These are phyloP conservation scores for Tachystola acroxantha DNA, from an alignment of 2,888 invertebrate species.

Conservation along the genomic window DNA sequence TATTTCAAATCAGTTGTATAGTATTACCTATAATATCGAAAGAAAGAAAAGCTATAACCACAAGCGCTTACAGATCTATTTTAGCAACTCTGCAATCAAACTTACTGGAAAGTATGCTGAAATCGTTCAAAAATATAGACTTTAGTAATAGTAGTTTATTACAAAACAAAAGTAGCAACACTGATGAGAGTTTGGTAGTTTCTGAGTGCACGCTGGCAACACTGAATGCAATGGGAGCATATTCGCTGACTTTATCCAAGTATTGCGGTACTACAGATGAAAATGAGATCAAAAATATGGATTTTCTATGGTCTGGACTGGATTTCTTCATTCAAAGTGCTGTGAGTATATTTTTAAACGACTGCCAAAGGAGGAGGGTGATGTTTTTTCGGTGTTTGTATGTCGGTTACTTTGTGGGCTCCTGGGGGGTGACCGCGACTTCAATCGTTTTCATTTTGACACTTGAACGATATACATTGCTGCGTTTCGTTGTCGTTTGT, in stretches of 20 bases:
- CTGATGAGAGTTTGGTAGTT: slow-evolving; percentile 42
- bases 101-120: slow-evolving; percentile 57
- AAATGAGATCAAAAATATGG: slow-evolving; percentile 51
- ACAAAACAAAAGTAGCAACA: slow-evolving; percentile 28
- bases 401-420: no score
- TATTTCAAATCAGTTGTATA: slow-evolving; percentile 60
- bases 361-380: no score
- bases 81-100: no score
- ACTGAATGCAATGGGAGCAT: slow-evolving; percentile 63
- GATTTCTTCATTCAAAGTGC: slow-evolving; percentile 57
- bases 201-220: slow-evolving; percentile 43
- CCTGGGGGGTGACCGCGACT: no score
- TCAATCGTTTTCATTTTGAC: no score
- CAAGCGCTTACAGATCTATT: slow-evolving; percentile 53
- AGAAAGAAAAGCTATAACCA: slow-evolving; percentile 56
- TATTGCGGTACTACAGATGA: slow-evolving; percentile 56
- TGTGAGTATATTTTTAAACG: slow-evolving; percentile 43
- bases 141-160: slow-evolving; percentile 35
- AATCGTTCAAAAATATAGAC: slow-evolving; percentile 55
- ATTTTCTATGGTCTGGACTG: slow-evolving; percentile 53
- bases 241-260: slow-evolving; percentile 54
- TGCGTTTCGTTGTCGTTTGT: no score
- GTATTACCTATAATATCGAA: slow-evolving; percentile 60
- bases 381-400: no score
- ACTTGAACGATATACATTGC: no score